Base-by-base conservation (phyloP, 2,888 invertebrate species). In the Achlya flavicornis region DNA sequence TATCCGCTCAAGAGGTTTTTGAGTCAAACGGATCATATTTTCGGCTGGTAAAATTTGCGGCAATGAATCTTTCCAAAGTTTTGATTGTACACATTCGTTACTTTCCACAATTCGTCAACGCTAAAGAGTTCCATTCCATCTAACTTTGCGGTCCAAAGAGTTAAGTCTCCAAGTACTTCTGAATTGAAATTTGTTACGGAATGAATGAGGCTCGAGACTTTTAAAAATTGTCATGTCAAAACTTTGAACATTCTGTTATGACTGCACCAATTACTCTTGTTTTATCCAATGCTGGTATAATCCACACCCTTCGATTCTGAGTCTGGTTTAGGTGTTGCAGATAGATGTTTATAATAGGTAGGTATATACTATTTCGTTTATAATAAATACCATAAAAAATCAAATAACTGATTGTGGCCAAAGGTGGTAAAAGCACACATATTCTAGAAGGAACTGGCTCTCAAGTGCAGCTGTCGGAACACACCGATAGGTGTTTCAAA, bases 81-180 rank as follows among this genome's bases (percentile, higher is more conserved):
- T 89, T 91, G 90, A 92, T 91, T 90, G 87, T 88, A 87, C 87
- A 88, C 89, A 91, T 92, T 90, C 87, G 89, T 91, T 88, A 90
- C 87, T 80, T 81, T 77, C 79, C 79, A 78, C 84, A 80, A 88
- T 89, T 87, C 87, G 87, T 90, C 90, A 89, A 81, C 85, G 83
- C 77, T 83, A 84, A 86, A 81, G 85, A 86, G 84, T 83, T 83
- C 77, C 79, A 80, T 80, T 85, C 75, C 82, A 81, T 83, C 84
- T 83, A 87, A 89, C 88, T 88, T 88, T 80, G 80, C 73, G 81
- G 80, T 85, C 80, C 81, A 83, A 87, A 84, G 86, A 84, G 87
- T 84, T 86, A 84, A 83, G 81, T 80, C 80, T 75, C 74, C 76
- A 83, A 85, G 82, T 81, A 77, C 77, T 81, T 77, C 72, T 72